Base-by-base conservation (phyloP, 2,797 vertebrate genomes). In the Anolis apletophallus region DNA sequence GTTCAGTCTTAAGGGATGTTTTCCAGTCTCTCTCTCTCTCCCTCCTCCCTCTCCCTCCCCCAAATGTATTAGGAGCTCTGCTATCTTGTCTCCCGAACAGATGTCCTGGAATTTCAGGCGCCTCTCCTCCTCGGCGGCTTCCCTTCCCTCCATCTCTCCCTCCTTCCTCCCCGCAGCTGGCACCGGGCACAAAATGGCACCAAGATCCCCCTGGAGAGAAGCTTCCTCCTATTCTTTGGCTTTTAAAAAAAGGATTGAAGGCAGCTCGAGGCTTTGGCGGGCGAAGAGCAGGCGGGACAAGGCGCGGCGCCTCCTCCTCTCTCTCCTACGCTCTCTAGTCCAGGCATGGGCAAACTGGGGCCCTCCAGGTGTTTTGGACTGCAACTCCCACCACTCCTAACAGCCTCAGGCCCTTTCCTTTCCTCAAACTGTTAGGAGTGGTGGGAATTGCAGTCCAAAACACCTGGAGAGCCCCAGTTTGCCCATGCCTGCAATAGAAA, bases 101-200 rank as follows among this genome's bases (percentile, higher is more conserved):
- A 98, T 98, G 97, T 97, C 97, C 96, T 95, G 97, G 97, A 98
- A 98, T 98, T 97, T 97, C 97, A 97, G 97, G 97, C 97, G 96
- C 96, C 95, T 94, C 94, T 95, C 94, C 95, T 93, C 96, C 95
- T 94, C 16, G 87, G 81, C 94, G 89, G 88, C 92, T 88, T 74
- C 88, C 61, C 95, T 86, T 69, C 84, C 77, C 34, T 32, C 3
- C 3, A 23, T 86, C 54, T 68, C 40, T 40, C 1, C 7, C 57
- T 88, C 61, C 59, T 32, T 14, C 86, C 87, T 10, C 85, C 88
- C 88, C 89, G 92, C 93, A 94, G 95, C 96, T 97, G 97, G 96
- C 92, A 94, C 95, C 93, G 96, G 96, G 96, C 95, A 97, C 95
- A 96, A 96, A 96, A 94, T 96, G 96, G 97, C 93, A 96, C 95